Evolutionary conservation across 2,888 invertebrate genomes (phyloP).

Genomic region (Tetranychus truncatus): DNA sequence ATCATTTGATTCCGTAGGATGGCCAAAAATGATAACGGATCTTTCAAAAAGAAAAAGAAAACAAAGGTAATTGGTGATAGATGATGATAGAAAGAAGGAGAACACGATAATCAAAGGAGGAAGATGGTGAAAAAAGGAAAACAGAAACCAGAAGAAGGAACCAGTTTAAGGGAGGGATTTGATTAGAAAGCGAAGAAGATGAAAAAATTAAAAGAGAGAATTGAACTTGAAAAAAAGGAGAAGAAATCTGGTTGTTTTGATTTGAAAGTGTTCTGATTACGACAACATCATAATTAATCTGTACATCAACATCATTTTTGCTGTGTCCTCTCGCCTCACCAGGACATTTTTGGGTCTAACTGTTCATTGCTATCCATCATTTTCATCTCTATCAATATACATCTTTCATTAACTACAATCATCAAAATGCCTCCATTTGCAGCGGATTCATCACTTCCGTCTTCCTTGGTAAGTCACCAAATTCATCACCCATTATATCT

Average conservation of each 20-base stretch:
- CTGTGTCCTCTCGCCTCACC: too few species aligned
- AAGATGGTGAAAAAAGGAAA: not conserved
- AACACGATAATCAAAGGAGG: not conserved
- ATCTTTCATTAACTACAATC: not conserved
- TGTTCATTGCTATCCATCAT: too few species aligned
- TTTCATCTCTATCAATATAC: not conserved
- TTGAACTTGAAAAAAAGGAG: not conserved
- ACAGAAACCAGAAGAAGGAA: not conserved
- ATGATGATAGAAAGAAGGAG: not conserved
- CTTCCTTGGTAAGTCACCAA: not conserved
- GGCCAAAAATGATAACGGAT: not conserved
- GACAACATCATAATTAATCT: not conserved
- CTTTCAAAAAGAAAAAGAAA: not conserved
- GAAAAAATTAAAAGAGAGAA: not conserved
- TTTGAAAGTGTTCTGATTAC: not conserved
- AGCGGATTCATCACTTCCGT: not conserved
- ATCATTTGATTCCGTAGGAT: not conserved
- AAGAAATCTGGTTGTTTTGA: not conserved
- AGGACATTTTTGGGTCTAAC: too few species aligned
- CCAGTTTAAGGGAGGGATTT: slow-evolving; percentile 5
- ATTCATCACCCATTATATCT: not conserved
- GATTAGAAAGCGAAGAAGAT: not conserved
- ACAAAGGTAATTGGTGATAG: not conserved
- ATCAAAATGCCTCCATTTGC: not conserved
- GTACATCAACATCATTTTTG: not conserved